Conservation (phyloP, 2,113 vertebrate genomes). For the Diadophis punctatus region DNA sequence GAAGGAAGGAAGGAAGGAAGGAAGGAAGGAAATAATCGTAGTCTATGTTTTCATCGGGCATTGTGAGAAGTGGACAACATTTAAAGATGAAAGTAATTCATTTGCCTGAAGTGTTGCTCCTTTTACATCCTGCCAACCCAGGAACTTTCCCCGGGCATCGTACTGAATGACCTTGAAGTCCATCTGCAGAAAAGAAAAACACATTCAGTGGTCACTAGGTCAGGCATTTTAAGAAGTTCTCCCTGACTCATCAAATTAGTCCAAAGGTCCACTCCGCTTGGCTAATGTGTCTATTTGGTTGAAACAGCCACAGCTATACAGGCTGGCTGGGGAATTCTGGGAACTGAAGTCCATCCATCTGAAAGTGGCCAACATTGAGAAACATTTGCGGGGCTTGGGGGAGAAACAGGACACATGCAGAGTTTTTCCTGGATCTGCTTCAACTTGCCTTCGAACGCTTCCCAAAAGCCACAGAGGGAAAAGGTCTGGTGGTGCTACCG, state of each 20-base stretch:
- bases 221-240: background rate
- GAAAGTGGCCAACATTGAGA: background rate
- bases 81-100: background rate
- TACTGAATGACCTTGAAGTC: slow-evolving; percentile 41
- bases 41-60: background rate
- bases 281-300: background rate
- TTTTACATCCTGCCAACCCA: slow-evolving; percentile 47
- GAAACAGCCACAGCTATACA: background rate
- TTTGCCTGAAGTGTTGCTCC: slow-evolving; percentile 47
- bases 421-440: background rate
- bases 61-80: too few relatives aligned
- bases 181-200: slow-evolving; percentile 28
- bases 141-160: slow-evolving; percentile 40
- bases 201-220: background rate
- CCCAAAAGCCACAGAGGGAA: slow-evolving; percentile 32
- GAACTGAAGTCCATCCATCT: background rate
- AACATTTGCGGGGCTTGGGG: background rate
- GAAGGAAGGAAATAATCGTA: background rate
- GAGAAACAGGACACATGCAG: background rate
- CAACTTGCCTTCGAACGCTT: slow-evolving; percentile 32
- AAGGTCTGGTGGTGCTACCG: background rate
- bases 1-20: too few relatives aligned
- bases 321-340: background rate
- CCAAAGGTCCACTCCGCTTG: background rate
- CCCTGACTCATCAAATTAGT: background rate